phyloP scores from a whole-genome alignment of 2,113 vertebrate genomes.

The Ctenomys sociabilis region DNA sequence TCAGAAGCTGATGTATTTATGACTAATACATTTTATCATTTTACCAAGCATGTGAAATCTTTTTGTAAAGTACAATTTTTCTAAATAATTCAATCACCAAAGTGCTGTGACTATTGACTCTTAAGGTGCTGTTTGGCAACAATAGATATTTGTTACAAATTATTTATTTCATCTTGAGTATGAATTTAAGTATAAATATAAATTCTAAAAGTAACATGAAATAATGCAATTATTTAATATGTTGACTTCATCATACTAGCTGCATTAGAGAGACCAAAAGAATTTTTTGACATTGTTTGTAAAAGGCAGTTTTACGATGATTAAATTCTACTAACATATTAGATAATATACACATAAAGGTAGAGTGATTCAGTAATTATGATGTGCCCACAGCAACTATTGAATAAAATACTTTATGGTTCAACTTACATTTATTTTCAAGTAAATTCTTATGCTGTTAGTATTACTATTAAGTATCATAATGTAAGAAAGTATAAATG shows the following conservation, averaged over 20 bases:
- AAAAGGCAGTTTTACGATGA: neutral
- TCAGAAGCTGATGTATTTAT: neutral
- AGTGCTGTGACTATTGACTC: neutral
- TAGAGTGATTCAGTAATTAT: neutral
- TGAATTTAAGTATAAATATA: neutral
- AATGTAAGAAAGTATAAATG: constrained; percentile 10
- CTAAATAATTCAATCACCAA: neutral
- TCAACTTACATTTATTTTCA: neutral
- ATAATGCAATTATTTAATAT: neutral
- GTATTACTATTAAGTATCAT: neutral
- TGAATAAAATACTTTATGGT: neutral
- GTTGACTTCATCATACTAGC: neutral
- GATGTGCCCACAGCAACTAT: neutral
- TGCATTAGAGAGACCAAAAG: constrained; percentile 24
- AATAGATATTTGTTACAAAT: neutral
- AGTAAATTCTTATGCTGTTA: neutral
- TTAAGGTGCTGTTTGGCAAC: neutral
- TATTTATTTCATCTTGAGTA: neutral
- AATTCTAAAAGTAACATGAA: neutral
- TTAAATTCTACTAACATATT: neutral
- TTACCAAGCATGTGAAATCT: neutral
- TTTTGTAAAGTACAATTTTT: constrained; percentile 29
- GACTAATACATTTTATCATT: constrained; percentile 27
- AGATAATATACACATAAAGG: neutral
- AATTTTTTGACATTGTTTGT: neutral